Base-by-base conservation (phyloP, 1,140 invertebrate genomes). In the Drosophila pectinifera region DNA sequence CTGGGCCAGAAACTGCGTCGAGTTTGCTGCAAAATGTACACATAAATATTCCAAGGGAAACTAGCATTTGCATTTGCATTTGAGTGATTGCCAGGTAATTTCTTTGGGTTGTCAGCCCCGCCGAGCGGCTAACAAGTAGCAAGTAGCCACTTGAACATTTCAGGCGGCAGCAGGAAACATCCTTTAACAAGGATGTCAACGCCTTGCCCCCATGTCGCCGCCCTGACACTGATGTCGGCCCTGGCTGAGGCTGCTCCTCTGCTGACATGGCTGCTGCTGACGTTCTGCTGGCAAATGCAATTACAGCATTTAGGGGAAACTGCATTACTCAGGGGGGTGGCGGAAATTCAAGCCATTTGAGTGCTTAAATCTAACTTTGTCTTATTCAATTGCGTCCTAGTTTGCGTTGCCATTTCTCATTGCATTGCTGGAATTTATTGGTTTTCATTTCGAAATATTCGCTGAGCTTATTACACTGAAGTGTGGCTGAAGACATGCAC, bases 221-320 rank as follows among this genome's bases (percentile, higher is more conserved):
- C 26, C 42, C 39, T 69, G 67, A 59, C 76, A 53, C 79, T 69
- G 49, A 73, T 38, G 28, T 14, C 54, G 26, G 31, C 48, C 2
- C 20, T 28, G 45, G 39, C 20, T 16, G 39, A 10, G 34, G 34
- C 16, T 43, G 57, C 41, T 34, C 6, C 7, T 24, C 6, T 18
- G 7, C 28, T 31, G 31, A 34, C 31, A 34, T 5, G 31, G 28
- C 49, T 53, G 57, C 0, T 51, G 57, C 5, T 43, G 55, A 31
- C 34, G 58, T n/a, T 43, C 34, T 49, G 51, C 53, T 61, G 57
- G 38, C 62, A 64, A 88, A 86, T 88, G 42, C 67, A 89, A 86
- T 86, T 88, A 80, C 31, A 31, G 38, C 72, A 51, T 83, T 83
- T 64, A 77, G 38, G 59, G 62, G 39, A 73, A 86, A 86, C 76